Evolutionary conservation across 2,888 invertebrate species (phyloP).

Genomic region (Lucinisca nassula): DNA sequence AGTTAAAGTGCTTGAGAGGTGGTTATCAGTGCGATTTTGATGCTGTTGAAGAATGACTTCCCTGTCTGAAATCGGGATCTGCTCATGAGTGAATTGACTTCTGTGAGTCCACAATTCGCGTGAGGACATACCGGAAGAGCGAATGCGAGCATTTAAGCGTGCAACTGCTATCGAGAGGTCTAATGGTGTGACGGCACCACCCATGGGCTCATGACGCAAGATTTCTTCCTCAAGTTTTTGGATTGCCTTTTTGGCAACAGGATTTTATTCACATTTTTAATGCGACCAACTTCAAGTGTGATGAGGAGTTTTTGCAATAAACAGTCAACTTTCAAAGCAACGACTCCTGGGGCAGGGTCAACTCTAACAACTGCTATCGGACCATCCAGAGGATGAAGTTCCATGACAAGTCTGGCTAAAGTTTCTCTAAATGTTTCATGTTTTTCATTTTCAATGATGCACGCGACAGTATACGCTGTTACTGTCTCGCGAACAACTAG

Average conservation of each 20-base stretch:
- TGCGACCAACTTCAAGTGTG: constrained; percentile 63
- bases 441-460: constrained; percentile 55
- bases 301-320: constrained; percentile 43
- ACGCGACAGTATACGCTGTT: constrained; percentile 41
- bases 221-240: neutral
- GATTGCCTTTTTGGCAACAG: neutral
- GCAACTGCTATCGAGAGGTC: neutral
- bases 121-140: neutral
- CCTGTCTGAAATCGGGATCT: neutral
- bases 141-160: neutral
- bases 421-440: constrained; percentile 45
- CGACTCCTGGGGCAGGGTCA: constrained; percentile 65
- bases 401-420: constrained; percentile 30
- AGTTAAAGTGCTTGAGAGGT: neutral
- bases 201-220: neutral
- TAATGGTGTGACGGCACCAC: neutral
- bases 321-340: constrained; percentile 48
- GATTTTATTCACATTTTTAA: constrained; percentile 60
- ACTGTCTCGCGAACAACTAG: constrained; percentile 57
- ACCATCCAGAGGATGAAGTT: constrained; percentile 62
- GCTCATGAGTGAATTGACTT: constrained; percentile 10
- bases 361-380: constrained; percentile 63
- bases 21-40: neutral
- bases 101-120: constrained; percentile 2
- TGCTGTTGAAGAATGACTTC: neutral